phyloP scores from a whole-genome alignment of 64 coral and sea anemone species.

The Dendrophyllia cribrosa region DNA sequence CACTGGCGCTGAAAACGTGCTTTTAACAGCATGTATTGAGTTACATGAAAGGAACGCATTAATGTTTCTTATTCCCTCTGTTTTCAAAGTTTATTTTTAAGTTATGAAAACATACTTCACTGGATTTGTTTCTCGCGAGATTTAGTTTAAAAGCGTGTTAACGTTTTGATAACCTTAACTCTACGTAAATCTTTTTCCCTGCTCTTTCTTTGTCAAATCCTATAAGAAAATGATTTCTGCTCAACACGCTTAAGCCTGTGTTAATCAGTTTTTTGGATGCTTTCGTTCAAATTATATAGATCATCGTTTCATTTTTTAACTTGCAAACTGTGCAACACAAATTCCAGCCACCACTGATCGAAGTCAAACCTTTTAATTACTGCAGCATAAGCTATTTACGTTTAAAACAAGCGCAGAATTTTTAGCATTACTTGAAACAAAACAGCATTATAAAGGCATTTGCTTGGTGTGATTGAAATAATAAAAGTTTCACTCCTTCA shows the following conservation, averaged over 20 bases:
- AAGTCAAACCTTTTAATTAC: neutral
- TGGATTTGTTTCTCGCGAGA: slow-evolving; percentile 23
- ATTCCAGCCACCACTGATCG: neutral
- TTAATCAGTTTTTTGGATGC: slow-evolving; percentile 16
- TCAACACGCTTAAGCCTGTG: slow-evolving; percentile 14
- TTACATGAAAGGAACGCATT: slow-evolving; percentile 37
- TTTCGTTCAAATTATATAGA: neutral
- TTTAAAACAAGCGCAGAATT: neutral
- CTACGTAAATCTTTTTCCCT: neutral
- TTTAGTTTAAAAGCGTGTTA: slow-evolving; percentile 46
- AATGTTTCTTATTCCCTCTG: slow-evolving; percentile 10
- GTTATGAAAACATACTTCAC: slow-evolving; percentile 38
- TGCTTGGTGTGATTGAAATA: neutral
- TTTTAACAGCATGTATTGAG: slow-evolving; percentile 49
- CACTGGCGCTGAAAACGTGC: slow-evolving; percentile 46
- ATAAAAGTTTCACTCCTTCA: neutral
- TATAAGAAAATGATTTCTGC: slow-evolving; percentile 8
- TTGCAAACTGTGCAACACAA: neutral
- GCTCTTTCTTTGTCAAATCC: neutral
- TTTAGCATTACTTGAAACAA: neutral
- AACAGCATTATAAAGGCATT: neutral
- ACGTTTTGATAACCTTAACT: slow-evolving; percentile 38
- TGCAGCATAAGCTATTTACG: too few relatives aligned
- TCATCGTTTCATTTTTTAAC: neutral
- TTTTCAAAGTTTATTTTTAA: slow-evolving; percentile 26